Percentiles rank a stretch among this genome's conserved stretches.
phyloP scores from a whole-genome alignment of 2,888 invertebrate species.

The Mongoloraphidia duomilia region DNA sequence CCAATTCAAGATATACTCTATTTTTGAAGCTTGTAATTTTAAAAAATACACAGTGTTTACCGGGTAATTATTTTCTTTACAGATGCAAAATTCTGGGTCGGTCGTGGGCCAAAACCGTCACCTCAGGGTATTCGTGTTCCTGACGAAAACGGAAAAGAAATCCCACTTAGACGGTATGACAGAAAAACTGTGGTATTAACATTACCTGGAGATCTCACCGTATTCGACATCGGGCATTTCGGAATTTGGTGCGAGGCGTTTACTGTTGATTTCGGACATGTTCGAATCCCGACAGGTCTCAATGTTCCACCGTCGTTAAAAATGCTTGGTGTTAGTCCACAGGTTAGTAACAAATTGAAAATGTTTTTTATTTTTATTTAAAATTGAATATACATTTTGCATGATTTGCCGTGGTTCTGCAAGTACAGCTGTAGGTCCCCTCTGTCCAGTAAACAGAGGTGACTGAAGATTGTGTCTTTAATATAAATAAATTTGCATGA shows the following conservation, averaged over 20 bases:
- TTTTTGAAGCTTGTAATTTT: too few species aligned
- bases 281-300: conserved; percentile 53
- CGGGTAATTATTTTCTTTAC: conserved; percentile 18
- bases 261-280: conserved; percentile 84
- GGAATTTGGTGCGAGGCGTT: conserved; percentile 90
- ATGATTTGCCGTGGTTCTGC: too few species aligned
- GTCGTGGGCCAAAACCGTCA: conserved; percentile 64
- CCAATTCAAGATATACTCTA: too few species aligned
- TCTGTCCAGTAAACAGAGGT: too few species aligned
- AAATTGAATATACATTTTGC: too few species aligned
- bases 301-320: conserved; percentile 83
- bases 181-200: conserved; percentile 80
- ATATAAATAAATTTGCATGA: too few species aligned
- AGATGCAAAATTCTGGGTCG: conserved; percentile 94
- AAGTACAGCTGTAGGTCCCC: too few species aligned
- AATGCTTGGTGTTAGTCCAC: conserved; percentile 87
- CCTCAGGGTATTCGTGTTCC: conserved; percentile 74
- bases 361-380: too few species aligned
- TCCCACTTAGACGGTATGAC: conserved; percentile 65
- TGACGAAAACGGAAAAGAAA: conserved; percentile 79
- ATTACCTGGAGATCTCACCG: conserved; percentile 74
- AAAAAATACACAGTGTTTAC: too few species aligned
- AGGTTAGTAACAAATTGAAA: conserved; percentile 45
- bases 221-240: conserved; percentile 86
- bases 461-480: too few species aligned